These are phyloP conservation scores for Scartelaos histophorus DNA, from an alignment of 2,113 vertebrate species.

Conservation along the genomic window DNA sequence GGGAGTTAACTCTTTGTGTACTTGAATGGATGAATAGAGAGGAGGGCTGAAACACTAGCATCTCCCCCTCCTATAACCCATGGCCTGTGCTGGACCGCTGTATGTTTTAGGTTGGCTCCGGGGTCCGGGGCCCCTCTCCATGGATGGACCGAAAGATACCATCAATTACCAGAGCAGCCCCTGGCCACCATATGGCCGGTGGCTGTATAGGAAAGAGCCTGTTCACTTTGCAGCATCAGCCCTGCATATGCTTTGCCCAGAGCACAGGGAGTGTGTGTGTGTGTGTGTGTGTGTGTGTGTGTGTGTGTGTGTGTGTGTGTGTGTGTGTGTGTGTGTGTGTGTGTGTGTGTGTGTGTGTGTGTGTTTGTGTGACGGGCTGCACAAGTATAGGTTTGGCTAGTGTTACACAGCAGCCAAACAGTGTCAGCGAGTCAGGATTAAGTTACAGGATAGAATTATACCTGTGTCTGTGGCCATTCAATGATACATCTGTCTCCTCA, in stretches of 20 bases:
- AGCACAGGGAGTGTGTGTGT: slow-evolving; percentile 46
- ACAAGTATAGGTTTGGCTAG: slow-evolving; percentile 53
- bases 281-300: slow-evolving; percentile 34
- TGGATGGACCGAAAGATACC: slow-evolving; percentile 74
- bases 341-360: slow-evolving; percentile 31
- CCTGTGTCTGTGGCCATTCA: slow-evolving; percentile 27
- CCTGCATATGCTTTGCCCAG: slow-evolving; percentile 74
- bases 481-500: slow-evolving; percentile 15
- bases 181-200: slow-evolving; percentile 82
- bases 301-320: slow-evolving; percentile 50
- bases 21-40: slow-evolving; percentile 77
- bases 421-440: slow-evolving; percentile 54
- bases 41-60: slow-evolving; percentile 81
- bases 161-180: slow-evolving; percentile 75
- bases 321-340: slow-evolving; percentile 33
- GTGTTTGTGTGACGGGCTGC: slow-evolving; percentile 42
- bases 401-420: slow-evolving; percentile 66
- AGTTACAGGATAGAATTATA: slow-evolving; percentile 67
- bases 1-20: slow-evolving; percentile 74
- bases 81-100: slow-evolving; percentile 64
- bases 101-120: slow-evolving; percentile 72
- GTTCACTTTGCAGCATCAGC: slow-evolving; percentile 59
- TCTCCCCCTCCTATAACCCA: slow-evolving; percentile 55
- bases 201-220: slow-evolving; percentile 75
- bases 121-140: slow-evolving; percentile 65